Evolutionary conservation across 2,888 invertebrate genomes (phyloP).

Genomic region (Apamea anceps): DNA sequence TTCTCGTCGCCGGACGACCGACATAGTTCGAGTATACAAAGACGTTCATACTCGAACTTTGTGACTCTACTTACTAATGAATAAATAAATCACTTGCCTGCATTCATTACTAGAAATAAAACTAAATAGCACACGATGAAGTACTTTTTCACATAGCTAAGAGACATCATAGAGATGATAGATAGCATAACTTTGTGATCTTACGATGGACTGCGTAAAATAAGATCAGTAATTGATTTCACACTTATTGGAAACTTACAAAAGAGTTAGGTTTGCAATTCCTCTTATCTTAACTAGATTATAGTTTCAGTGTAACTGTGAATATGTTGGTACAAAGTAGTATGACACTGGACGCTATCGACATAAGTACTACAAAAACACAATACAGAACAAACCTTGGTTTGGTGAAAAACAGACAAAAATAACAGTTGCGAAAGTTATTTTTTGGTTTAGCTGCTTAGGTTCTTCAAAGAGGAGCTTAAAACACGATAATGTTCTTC

Average conservation of each 20-base stretch:
- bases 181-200: not conserved
- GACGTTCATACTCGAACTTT: not conserved
- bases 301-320: not conserved
- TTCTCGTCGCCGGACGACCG: too few species aligned
- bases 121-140: constrained; percentile 33
- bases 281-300: constrained; percentile 50
- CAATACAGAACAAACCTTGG: too few species aligned
- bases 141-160: constrained; percentile 17
- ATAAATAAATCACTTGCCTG: constrained; percentile 44
- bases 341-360: not conserved
- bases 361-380: too few species aligned
- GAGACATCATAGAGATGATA: constrained; percentile 43
- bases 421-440: not conserved
- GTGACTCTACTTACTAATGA: not conserved
- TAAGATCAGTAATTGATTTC: constrained; percentile 66
- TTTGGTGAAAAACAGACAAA: too few species aligned
- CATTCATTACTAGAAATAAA: constrained; percentile 25
- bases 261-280: constrained; percentile 37
- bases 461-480: not conserved
- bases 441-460: not conserved
- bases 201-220: constrained; percentile 37
- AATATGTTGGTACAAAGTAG: not conserved
- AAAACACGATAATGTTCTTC: not conserved
- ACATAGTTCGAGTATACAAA: too few species aligned
- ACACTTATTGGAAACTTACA: constrained; percentile 30